Base-by-base conservation (phyloP, 2,888 invertebrate species). In the Cryptus armator region DNA sequence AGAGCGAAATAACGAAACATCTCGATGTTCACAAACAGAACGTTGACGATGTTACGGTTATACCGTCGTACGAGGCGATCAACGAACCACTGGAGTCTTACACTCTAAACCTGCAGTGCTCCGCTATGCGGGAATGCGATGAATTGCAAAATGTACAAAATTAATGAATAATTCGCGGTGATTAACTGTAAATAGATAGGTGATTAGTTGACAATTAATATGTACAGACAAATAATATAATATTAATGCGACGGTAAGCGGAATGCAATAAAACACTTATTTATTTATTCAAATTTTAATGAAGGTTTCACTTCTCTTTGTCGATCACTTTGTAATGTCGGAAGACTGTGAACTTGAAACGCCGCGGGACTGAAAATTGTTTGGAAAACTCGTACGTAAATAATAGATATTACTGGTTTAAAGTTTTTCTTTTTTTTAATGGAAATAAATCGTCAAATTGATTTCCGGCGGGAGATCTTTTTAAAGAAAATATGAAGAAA, bases 1-100 rank as follows among this genome's bases (percentile, higher is more conserved):
- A 88, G 64, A 88, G 83, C 68, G 88, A 89, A 53, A 85, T 89
- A 10, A 24, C 85, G 32, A 88, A 89, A 32, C 90, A 90, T 37
- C 74, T 83, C 56, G 59, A 83, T 24, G 16, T 9, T 16, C 83
- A 72, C 43, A 67, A 62, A 19, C 7, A 53, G 5, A 72, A 7
- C 0, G 12, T 14, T 0, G 19, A 74, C 16, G 53, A 81, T 2
- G 19, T 64, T 76, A 43, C 62, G 12, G 19, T 16, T 2, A 46
- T 62, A 1, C 14, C 48, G 16, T 43, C 51, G 43, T 81, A 75
- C 37, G 16, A 46, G n/a, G 59, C 48, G 46, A 59, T 62, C 7
- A 19, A 56, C 14, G 29, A 68, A 14, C 46, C 74, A 19, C 12
- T 48, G 67, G 43, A 68, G 43, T 19, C 43, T n/a, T 81, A 68